Evolutionary conservation across 2,113 vertebrate genomes (phyloP), one percentile per base, ranked within the genome.

Genomic region (Pseudolaguvia tuberculata): DNA sequence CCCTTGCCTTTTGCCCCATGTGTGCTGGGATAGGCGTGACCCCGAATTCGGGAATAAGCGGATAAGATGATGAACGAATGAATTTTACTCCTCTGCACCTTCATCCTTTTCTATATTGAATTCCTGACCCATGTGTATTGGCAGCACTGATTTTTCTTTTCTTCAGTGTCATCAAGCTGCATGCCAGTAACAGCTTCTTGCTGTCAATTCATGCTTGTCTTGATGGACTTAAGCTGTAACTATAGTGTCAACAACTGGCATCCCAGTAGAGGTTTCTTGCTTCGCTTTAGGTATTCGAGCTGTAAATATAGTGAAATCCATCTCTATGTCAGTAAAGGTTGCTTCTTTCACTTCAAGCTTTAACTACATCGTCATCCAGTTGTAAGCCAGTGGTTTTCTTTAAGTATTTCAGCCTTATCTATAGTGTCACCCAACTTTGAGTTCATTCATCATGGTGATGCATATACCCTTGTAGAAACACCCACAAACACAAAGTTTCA

Each of bases 31-130:
- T n/a, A n/a, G n/a, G n/a, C n/a, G n/a, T n/a, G n/a, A n/a, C n/a
- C n/a, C n/a, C n/a, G n/a, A n/a, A n/a, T n/a, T n/a, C n/a, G n/a
- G n/a, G n/a, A n/a, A n/a, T n/a, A n/a, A n/a, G n/a, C n/a, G n/a
- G n/a, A n/a, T n/a, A n/a, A n/a, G n/a, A n/a, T n/a, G n/a, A n/a
- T n/a, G n/a, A n/a, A n/a, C n/a, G n/a, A n/a, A n/a, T n/a, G n/a
- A n/a, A n/a, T n/a, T n/a, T n/a, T n/a, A 53, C 72, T 87, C 78
- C 0, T 83, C 84, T 2, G 85, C 78, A 18, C 79, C 75, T 31
- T 81, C 68, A 15, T 83, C 71, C 1, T 81, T 78, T 27, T 84
- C 82, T 5, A 75, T 71, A 5, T 42, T 58, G 15, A 15, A 39
- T 1, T 82, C 73, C 27, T 29, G 2, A 14, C 25, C 51, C 48